Conservation (phyloP, 64 coral and sea anemone genomes). For the Montipora cactus region DNA sequence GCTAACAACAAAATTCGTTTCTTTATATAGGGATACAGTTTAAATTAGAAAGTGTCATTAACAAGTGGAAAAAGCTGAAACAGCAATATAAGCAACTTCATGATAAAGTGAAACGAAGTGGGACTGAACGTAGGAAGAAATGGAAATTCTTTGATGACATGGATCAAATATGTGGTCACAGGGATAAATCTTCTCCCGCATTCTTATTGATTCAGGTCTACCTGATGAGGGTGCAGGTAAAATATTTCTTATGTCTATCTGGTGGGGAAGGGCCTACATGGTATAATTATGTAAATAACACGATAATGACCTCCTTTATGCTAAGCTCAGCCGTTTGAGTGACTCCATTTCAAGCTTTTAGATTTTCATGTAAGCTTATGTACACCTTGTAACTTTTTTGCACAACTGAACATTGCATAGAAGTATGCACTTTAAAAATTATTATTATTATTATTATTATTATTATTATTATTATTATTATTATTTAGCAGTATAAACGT, state of each 20-base stretch:
- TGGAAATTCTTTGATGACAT: conserved; percentile 72
- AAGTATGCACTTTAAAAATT: neutral
- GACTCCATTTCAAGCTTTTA: neutral
- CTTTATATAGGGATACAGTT: conserved; percentile 39
- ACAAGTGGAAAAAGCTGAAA: conserved; percentile 70
- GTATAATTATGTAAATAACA: too few species aligned
- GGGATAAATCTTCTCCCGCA: conserved; percentile 44
- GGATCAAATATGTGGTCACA: conserved; percentile 73
- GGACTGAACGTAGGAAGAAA: conserved; percentile 55
- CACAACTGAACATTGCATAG: conserved; percentile 5
- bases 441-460: neutral
- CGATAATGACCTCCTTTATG: neutral
- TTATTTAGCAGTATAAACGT: neutral
- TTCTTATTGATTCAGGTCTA: conserved; percentile 63
- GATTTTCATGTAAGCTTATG: neutral
- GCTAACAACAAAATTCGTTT: neutral
- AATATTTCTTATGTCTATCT: neutral
- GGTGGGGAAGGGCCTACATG: neutral
- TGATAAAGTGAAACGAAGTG: conserved; percentile 36
- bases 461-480: neutral
- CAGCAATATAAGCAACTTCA: conserved; percentile 53
- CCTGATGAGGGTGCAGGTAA: neutral
- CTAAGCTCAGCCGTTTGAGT: neutral
- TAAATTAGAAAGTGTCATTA: conserved; percentile 35
- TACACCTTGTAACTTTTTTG: neutral